A percentile compares a stretch with the other conserved stretches of the same genome.
phyloP scores from a whole-genome alignment of 1,140 invertebrate species.

The Leptinotarsa texana region DNA sequence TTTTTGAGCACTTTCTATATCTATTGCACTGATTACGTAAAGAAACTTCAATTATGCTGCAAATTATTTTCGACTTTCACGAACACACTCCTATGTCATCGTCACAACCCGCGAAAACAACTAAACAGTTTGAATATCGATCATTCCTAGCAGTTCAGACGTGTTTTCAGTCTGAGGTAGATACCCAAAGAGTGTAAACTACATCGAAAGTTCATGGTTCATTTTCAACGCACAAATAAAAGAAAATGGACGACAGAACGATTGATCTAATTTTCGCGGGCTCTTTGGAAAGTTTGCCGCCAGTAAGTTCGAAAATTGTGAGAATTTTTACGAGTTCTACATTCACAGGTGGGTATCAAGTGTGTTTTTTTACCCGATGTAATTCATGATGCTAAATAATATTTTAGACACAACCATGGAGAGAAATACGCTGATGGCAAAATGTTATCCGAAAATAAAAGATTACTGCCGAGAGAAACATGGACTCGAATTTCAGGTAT shows the following conservation, averaged over 20 bases:
- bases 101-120: background rate
- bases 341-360: conserved; percentile 81
- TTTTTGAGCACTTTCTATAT: no score
- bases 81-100: no score
- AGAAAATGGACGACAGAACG: conserved; percentile 82
- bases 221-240: background rate
- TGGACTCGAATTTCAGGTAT: conserved; percentile 96
- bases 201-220: background rate
- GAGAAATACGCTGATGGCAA: conserved; percentile 96
- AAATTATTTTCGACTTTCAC: no score
- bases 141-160: background rate
- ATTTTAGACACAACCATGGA: conserved; percentile 93
- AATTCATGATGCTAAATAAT: conserved; percentile 11
- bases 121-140: background rate
- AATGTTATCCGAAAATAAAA: conserved; percentile 96
- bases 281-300: conserved; percentile 83
- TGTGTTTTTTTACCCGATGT: background rate
- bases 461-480: conserved; percentile 97
- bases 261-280: conserved; percentile 91
- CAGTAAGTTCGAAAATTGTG: conserved; percentile 96
- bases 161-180: background rate
- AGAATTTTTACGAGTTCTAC: conserved; percentile 98
- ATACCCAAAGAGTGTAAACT: background rate
- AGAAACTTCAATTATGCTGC: no score
- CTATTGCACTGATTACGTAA: no score